Evolutionary conservation across 2,113 vertebrate species (phyloP), one percentile per base, ranked within the genome.

Genomic region (Cebus imitator): DNA sequence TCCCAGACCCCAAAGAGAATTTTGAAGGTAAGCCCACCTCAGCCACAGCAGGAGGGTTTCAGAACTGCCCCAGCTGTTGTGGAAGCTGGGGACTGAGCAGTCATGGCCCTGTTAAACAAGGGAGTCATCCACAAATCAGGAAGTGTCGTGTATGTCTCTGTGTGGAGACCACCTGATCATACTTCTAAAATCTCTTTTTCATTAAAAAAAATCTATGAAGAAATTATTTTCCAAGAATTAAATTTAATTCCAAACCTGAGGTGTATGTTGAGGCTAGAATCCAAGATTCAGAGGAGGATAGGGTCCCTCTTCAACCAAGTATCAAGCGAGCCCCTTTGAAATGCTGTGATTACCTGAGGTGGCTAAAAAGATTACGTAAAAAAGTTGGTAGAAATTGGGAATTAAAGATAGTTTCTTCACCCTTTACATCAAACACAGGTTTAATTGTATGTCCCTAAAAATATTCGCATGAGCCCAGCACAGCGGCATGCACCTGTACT

Each of bases 121-220:
- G 32, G 35, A 66, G 13, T 25, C 5, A 0, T 16, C 27, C 48
- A n/a, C 73, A 86, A 79, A 64, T 27, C 87, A 94, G 78, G n/a
- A 97, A 76, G 70, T 37, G 21, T 70, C 73, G 27, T 35, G 43
- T 40, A 83, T 23, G 75, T 72, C 79, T 95, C 78, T 87, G 57
- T 50, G 61, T 6, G 2, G 78, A 94, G 86, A 58, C 50, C 83
- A 84, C 61, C 83, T 90, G 76, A 87, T 50, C 37, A 12, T 84
- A 78, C 57, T 76, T 95, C 37, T 50, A 43, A 97, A 97, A 94
- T 95, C 82, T 87, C 83, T 84, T 94, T 83, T 91, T 96, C 72
- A 90, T 88, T 95, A 37, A 92, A 96, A 93, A 48, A 91, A 86
- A 50, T 13, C 18, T 70, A 50, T 58, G 40, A 95, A 94, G 72